phyloP scores from a whole-genome alignment of 2,113 vertebrate species.

The Mustela lutreola region DNA sequence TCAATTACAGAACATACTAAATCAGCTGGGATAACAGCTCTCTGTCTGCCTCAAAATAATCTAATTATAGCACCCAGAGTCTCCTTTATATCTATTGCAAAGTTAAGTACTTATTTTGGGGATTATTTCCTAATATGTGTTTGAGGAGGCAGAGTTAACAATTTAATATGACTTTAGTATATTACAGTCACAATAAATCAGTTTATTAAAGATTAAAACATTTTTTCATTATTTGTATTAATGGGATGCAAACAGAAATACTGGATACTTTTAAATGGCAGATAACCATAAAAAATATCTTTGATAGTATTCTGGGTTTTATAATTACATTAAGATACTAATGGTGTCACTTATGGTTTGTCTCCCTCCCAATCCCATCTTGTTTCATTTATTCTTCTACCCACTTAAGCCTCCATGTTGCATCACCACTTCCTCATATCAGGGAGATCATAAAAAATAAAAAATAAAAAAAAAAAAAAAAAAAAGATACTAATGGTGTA shows the following conservation, averaged over 20 bases:
- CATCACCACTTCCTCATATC: too few relatives aligned
- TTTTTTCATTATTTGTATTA: conserved; percentile 74
- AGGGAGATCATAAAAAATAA: too few relatives aligned
- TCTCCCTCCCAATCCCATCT: too few relatives aligned
- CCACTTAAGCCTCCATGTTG: too few relatives aligned
- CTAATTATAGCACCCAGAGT: conserved; percentile 80
- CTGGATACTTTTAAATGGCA: conserved; percentile 71
- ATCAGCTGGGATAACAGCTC: conserved; percentile 69
- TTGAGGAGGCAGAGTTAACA: conserved; percentile 74
- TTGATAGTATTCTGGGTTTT: conserved; percentile 65
- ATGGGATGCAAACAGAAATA: conserved; percentile 74
- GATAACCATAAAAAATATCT: conserved; percentile 73
- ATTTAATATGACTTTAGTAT: conserved; percentile 74
- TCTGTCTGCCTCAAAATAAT: conserved; percentile 76
- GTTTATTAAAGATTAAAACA: conserved; percentile 71
- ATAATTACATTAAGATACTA: conserved; percentile 69
- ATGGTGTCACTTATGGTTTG: neutral
- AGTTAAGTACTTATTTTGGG: conserved; percentile 66
- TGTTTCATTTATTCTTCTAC: too few relatives aligned
- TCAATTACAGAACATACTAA: conserved; percentile 81
- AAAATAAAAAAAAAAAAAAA: too few relatives aligned
- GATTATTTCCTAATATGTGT: conserved; percentile 59
- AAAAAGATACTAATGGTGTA: conserved; percentile 53
- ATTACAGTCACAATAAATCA: conserved; percentile 77
- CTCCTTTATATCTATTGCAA: conserved; percentile 73